phyloP scores from a whole-genome alignment of 2,797 vertebrate species.

The Anguilla pacifica region DNA sequence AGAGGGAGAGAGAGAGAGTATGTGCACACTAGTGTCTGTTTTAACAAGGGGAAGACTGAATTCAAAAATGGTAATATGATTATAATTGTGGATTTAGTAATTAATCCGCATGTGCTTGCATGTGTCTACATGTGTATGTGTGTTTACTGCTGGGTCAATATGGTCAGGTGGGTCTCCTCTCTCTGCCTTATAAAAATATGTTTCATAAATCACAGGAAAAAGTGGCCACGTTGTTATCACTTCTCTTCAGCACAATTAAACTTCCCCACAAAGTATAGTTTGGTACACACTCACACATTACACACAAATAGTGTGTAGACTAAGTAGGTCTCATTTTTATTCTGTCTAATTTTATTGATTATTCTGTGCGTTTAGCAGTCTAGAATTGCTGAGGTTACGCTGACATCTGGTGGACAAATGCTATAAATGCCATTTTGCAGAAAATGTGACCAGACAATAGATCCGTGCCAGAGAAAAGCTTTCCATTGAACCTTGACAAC shows the following conservation, averaged over 20 bases:
- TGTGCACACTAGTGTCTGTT: too few species aligned
- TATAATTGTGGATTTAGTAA: too few species aligned
- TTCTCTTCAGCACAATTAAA: too few species aligned
- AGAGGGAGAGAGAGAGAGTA: too few species aligned
- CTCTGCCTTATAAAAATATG: too few species aligned
- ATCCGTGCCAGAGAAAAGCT: neutral
- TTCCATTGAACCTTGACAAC: neutral
- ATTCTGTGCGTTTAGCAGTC: neutral
- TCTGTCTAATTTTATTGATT: neutral
- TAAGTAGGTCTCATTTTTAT: neutral
- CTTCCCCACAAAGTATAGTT: too few species aligned
- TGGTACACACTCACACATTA: too few species aligned
- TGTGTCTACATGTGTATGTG: neutral
- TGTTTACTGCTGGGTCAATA: neutral
- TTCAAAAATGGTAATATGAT: too few species aligned
- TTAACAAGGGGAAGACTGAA: too few species aligned
- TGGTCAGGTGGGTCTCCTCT: too few species aligned
- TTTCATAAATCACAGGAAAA: too few species aligned
- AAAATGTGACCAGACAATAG: neutral
- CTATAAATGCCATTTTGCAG: conserved; percentile 15
- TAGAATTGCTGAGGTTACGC: neutral
- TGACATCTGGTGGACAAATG: conserved; percentile 27
- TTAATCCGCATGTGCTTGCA: neutral
- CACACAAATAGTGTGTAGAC: neutral
- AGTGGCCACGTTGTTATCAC: too few species aligned